Evolutionary conservation across 2,113 vertebrate species (phyloP), one percentile per base, ranked within the genome.

Genomic region (Ochotona curzoniae): DNA sequence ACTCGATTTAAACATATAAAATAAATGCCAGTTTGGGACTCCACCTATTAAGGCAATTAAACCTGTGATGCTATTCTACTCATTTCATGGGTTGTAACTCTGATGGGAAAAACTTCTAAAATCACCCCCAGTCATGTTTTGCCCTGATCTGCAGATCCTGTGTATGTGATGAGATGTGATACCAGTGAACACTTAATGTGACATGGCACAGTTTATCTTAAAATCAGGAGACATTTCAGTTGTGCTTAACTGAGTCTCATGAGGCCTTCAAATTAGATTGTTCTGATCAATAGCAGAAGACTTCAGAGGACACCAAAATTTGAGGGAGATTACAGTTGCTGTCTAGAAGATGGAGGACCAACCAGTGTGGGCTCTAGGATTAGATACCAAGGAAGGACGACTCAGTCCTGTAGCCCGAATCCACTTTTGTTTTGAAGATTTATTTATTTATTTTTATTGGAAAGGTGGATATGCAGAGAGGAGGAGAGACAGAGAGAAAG

Each of bases 311-410:
- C 38, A 28, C 51, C 5, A 7, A 78, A 30, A 30, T 7, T 17
- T 1, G 2, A 14, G 3, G 13, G 18, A 38, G 35, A 12, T 5
- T 35, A 18, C 21, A 26, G 0, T 70, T 26, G 32, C 10, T 87
- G 14, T 5, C n/a, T 44, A 11, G 15, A 60, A 69, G 14, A 1
- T 63, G 38, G 7, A 84, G 5, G 69, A 1, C 1, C 9, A 44
- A 8, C 7, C 6, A 5, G 7, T 7, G 2, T 49, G 7, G 5
- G 7, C 20, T 67, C 28, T 12, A 35, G 28, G 23, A n/a, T 26
- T 11, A 1, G 0, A 2, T 5, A 61, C 21, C 15, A 38, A 13
- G 47, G 75, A 44, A n/a, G 28, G 26, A 26, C 49, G 25, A 11
- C 9, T 35, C 9, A 60, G 10, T 67, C 57, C 10, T 54, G 1